Base-by-base conservation (phyloP, 1,140 invertebrate genomes). In the Ericerus pela region DNA sequence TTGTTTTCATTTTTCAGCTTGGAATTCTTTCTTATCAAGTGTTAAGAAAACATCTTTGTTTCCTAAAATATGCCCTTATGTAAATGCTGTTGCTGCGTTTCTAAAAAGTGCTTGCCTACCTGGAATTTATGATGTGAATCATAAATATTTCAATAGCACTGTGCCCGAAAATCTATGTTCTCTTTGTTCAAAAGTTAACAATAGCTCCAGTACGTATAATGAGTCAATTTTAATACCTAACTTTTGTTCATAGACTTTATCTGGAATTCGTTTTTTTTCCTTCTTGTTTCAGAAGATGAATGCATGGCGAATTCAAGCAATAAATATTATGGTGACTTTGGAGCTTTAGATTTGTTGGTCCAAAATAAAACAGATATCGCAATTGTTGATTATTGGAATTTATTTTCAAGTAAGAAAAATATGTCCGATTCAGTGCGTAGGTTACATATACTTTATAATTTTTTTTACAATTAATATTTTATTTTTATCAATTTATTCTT, bases 311-410 rank as follows among this genome's bases (percentile, higher is more conserved):
- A 72, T 62, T 0, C 16, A 11, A 65, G 63, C 1, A 80, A 79
- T 63, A 56, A 62, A 51, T 85, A 75, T 68, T 83, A 77, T 63
- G 81, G 81, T 1, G 79, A 79, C 67, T 71, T 75, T 30, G 79
- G 80, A 11, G 74, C 77, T 1, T 58, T 82, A 2, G 64, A 66
- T 3, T 82, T 80, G 62, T 64, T 82, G 0, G 63, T 62, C 0
- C 66, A 73, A 37, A 67, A 68, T 2, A 63, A 64, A 31, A 78
- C 73, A 1, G 75, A 81, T 61, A 73, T 82, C 27, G 79, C 79
- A 0, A 76, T 81, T 56, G 63, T 81, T 1, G 74, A 79, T 57
- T 66, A 67, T 6, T 67, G 72, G 54, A 70, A 74, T 55, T 66
- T 78, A 75, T 66, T 58, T 62, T 36, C 18, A 47, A 18, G 52